These are phyloP conservation scores for Delichon dasypus DNA, from an alignment of 2,797 vertebrate genomes.

Conservation along the genomic window DNA sequence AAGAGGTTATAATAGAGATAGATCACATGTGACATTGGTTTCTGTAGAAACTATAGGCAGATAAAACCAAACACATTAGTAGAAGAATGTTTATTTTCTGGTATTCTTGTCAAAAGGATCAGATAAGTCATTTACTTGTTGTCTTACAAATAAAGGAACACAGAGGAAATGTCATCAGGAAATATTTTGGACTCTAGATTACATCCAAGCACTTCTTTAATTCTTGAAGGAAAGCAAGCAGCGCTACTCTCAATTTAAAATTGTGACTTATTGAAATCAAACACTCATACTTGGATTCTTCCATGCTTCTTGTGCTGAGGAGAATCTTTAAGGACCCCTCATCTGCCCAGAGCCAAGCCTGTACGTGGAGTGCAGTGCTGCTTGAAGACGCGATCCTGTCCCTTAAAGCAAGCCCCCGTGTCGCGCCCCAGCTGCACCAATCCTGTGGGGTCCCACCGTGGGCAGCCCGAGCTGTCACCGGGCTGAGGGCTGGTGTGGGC, in stretches of 20 bases:
- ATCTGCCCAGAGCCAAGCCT: neutral
- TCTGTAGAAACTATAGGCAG: constrained; percentile 48
- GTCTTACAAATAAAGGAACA: constrained; percentile 15
- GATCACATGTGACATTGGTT: constrained; percentile 57
- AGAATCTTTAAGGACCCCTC: neutral
- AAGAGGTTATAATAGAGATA: constrained; percentile 39
- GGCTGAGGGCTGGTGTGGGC: fast-evolving
- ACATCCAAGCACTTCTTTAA: neutral
- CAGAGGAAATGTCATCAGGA: neutral
- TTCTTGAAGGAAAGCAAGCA: neutral
- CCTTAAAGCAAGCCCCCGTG: neutral
- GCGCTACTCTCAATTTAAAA: neutral
- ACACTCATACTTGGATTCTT: neutral
- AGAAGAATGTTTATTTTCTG: constrained; percentile 17
- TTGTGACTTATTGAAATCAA: neutral
- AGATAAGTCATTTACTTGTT: constrained; percentile 33
- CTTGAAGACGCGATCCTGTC: neutral
- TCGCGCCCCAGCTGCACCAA: neutral
- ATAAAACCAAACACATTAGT: constrained; percentile 53
- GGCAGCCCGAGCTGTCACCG: neutral
- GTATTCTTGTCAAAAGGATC: constrained; percentile 3
- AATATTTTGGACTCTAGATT: neutral
- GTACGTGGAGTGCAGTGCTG: fast-evolving
- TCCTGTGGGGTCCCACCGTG: neutral
- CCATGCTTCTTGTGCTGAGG: neutral